Evolutionary conservation across 2,888 invertebrate species (phyloP).

Genomic region (Cerastis leucographa): DNA sequence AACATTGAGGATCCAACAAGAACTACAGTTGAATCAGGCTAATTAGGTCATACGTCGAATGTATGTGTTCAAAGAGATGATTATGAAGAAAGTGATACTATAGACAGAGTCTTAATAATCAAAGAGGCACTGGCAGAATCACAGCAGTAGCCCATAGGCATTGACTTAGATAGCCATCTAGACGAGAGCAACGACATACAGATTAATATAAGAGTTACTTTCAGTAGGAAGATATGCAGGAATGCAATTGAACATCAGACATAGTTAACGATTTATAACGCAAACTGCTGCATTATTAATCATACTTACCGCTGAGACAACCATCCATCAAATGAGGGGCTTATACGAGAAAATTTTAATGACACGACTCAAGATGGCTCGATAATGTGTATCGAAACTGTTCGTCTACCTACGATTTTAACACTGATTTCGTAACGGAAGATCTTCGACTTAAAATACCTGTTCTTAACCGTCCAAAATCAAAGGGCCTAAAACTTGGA

Average conservation of each 20-base stretch:
- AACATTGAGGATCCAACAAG: slow-evolving; percentile 37
- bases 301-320: slow-evolving; percentile 35
- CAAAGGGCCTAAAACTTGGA: slow-evolving; percentile 32
- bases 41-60: slow-evolving; percentile 23
- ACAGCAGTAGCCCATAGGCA: slow-evolving; percentile 5
- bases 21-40: slow-evolving; percentile 15
- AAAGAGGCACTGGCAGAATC: background rate
- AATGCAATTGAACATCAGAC: slow-evolving; percentile 14
- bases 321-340: slow-evolving; percentile 54
- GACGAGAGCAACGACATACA: slow-evolving; percentile 6
- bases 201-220: slow-evolving; percentile 18
- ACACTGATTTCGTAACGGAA: slow-evolving; percentile 51
- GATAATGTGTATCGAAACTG: slow-evolving; percentile 37
- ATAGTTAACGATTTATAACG: slow-evolving; percentile 21
- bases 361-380: slow-evolving; percentile 44
- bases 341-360: slow-evolving; percentile 51
- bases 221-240: background rate
- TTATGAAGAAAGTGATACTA: background rate
- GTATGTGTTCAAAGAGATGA: background rate
- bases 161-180: slow-evolving; percentile 11
- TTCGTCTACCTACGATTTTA: slow-evolving; percentile 45
- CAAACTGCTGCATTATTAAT: slow-evolving; percentile 40
- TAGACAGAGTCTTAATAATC: slow-evolving; percentile 4
- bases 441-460: slow-evolving; percentile 49
- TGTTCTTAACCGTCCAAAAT: slow-evolving; percentile 37